phyloP scores from a whole-genome alignment of 2,113 vertebrate genomes.

The Phalacrocorax aristotelis region DNA sequence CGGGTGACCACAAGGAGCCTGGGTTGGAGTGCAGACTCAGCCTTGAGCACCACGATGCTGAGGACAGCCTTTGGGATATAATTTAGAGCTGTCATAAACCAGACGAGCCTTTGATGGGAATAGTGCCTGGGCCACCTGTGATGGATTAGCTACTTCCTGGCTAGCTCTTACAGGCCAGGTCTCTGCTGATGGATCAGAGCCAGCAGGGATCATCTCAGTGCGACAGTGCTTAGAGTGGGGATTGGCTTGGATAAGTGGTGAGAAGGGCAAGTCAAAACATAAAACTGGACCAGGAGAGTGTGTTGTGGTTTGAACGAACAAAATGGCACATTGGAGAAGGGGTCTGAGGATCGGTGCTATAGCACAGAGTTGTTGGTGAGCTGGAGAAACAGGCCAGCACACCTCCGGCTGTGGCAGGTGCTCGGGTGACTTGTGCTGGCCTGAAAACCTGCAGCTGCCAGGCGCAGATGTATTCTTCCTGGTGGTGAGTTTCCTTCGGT shows the following conservation, averaged over 20 bases:
- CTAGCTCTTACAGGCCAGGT: neutral
- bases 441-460: neutral
- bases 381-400: neutral
- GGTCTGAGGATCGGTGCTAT: neutral
- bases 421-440: neutral
- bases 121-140: neutral
- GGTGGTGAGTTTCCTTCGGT: neutral
- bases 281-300: neutral
- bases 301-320: neutral
- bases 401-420: accelerated
- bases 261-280: neutral
- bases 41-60: neutral
- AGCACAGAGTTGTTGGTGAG: neutral
- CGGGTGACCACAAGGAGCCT: neutral
- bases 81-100: neutral
- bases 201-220: neutral
- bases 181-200: neutral
- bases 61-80: neutral
- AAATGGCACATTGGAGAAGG: neutral
- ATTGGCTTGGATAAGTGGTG: neutral
- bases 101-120: neutral
- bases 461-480: neutral
- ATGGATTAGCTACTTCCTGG: neutral
- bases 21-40: neutral
- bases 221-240: neutral